These are phyloP conservation scores for Exocentrus adspersus DNA, from an alignment of 2,888 invertebrate species.

Conservation along the genomic window DNA sequence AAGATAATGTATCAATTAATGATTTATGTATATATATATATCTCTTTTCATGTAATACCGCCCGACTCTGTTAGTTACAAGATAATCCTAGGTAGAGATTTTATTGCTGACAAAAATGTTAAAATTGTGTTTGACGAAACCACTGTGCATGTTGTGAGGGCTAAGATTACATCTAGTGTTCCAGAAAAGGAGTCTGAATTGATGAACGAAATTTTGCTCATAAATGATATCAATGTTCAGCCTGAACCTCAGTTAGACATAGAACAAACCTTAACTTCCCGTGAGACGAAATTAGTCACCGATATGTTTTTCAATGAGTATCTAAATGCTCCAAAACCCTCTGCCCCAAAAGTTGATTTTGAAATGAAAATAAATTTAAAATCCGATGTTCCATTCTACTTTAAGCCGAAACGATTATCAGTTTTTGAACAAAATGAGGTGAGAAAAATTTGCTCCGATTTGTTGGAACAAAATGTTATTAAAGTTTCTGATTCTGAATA, in stretches of 20 bases:
- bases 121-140: background rate
- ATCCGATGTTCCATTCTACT: background rate
- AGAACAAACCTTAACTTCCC: background rate
- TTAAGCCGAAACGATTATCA: background rate
- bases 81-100: slow-evolving; percentile 27
- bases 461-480: background rate
- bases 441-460: background rate
- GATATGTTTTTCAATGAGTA: background rate
- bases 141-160: too few relatives aligned
- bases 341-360: background rate
- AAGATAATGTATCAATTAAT: background rate
- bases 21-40: background rate
- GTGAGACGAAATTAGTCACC: background rate
- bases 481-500: too few relatives aligned
- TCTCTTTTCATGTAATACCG: slow-evolving; percentile 27
- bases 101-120: slow-evolving; percentile 9
- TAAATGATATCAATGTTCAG: background rate
- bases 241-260: background rate
- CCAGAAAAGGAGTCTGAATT: background rate
- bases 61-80: slow-evolving; percentile 20
- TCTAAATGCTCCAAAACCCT: background rate
- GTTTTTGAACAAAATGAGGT: background rate
- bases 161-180: too few relatives aligned
- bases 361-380: slow-evolving; percentile 1
- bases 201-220: background rate